These are phyloP conservation scores for Nephrocerus scutellatus DNA, from an alignment of 2,888 invertebrate species.

Conservation along the genomic window DNA sequence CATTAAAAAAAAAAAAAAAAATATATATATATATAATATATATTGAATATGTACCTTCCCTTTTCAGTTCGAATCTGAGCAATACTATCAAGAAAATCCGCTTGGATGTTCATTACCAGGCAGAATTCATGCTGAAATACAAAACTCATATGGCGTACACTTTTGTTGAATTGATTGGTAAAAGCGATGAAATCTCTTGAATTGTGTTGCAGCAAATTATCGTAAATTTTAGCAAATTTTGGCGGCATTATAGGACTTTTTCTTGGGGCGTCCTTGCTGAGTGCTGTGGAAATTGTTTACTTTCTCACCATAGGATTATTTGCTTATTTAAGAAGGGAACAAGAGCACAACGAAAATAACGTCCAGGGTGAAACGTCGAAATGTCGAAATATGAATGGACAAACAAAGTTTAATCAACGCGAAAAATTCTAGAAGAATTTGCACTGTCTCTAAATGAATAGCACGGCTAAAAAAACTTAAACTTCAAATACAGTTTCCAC, in stretches of 20 bases:
- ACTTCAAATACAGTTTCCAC: too few relatives aligned
- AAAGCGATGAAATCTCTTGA: neutral
- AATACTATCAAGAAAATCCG: constrained; percentile 20
- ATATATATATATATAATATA: too few relatives aligned
- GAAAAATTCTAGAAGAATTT: too few relatives aligned
- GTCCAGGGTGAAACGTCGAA: too few relatives aligned
- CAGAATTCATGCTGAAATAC: constrained; percentile 43
- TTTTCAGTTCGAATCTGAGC: constrained; percentile 11
- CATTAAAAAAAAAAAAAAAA: too few relatives aligned
- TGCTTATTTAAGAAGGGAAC: constrained; percentile 24
- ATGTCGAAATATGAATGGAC: too few relatives aligned
- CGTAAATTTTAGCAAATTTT: constrained; percentile 42
- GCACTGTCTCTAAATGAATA: too few relatives aligned
- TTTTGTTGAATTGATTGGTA: constrained; percentile 47
- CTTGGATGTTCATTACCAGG: constrained; percentile 43
- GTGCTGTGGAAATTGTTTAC: constrained; percentile 47
- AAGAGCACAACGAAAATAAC: too few relatives aligned
- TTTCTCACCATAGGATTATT: constrained; percentile 38
- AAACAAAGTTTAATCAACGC: too few relatives aligned
- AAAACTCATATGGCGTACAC: constrained; percentile 45
- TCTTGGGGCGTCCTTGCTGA: constrained; percentile 48
- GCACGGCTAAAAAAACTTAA: too few relatives aligned
- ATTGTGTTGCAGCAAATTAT: neutral
- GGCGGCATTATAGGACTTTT: constrained; percentile 51
- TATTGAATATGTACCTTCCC: too few relatives aligned